Percentiles rank a stretch among this genome's conserved stretches.
Evolutionary conservation across 2,888 invertebrate genomes (phyloP).

Genomic region (Drosophila algonquin): DNA sequence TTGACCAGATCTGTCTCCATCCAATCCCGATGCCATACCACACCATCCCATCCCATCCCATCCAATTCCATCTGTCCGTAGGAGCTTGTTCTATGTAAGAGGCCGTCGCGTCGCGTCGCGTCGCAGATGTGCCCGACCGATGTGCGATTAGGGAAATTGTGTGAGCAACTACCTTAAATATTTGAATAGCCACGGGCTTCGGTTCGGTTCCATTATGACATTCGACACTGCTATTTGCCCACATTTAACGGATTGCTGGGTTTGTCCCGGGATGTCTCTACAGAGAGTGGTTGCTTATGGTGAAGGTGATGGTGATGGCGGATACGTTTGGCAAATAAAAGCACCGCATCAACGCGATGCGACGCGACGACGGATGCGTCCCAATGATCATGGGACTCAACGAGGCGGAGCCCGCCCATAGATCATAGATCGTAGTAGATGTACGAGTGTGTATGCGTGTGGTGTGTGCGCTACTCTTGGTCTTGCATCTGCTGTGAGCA

Average conservation of each 20-base stretch:
- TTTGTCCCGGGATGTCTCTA: constrained; percentile 38
- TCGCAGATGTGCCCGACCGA: constrained; percentile 1
- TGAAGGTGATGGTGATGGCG: constrained; percentile 12
- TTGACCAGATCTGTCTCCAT: background rate
- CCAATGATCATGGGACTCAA: constrained; percentile 5
- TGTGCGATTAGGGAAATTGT: constrained; percentile 44
- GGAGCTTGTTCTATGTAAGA: background rate
- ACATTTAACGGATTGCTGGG: constrained; percentile 84
- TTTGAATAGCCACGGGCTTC: constrained; percentile 27
- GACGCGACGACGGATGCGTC: constrained; percentile 1
- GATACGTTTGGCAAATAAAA: constrained; percentile 46
- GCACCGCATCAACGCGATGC: background rate
- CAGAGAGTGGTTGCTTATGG: constrained; percentile 7
- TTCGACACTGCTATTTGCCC: constrained; percentile 79
- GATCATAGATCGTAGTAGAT: too few species aligned
- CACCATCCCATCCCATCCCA: too few species aligned
- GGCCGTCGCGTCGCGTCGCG: background rate
- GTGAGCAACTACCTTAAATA: constrained; percentile 53
- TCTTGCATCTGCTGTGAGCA: constrained; percentile 42
- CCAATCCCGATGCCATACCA: background rate
- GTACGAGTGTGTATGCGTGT: too few species aligned
- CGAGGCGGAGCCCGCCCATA: background rate
- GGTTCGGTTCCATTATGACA: constrained; percentile 65
- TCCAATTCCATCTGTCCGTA: background rate
- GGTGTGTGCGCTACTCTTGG: too few species aligned